Conservation (phyloP, 2,113 vertebrate species). For the Odontesthes bonariensis region DNA sequence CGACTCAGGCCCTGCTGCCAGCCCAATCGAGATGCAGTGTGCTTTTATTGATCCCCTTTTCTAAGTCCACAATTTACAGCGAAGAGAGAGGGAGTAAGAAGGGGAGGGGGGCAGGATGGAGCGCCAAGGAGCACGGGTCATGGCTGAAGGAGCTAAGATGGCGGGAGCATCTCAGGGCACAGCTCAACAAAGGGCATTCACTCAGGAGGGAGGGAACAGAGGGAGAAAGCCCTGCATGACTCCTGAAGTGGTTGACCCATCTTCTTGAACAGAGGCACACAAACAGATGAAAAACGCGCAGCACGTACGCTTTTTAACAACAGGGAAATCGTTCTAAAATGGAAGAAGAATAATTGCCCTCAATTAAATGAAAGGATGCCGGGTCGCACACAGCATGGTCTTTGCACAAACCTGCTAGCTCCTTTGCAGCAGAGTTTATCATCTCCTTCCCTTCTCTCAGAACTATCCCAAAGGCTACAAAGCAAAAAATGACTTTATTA, state of each 20-base stretch:
- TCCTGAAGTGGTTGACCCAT: slow-evolving; percentile 73
- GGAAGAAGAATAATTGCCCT: slow-evolving; percentile 51
- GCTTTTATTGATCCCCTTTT: slow-evolving; percentile 77
- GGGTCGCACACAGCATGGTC: slow-evolving; percentile 29
- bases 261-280: slow-evolving; percentile 46
- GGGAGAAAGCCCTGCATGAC: slow-evolving; percentile 50
- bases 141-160: slow-evolving; percentile 82
- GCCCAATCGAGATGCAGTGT: slow-evolving; percentile 76
- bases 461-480: slow-evolving; percentile 49
- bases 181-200: slow-evolving; percentile 78
- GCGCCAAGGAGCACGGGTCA: slow-evolving; percentile 73
- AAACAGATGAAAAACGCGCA: slow-evolving; percentile 2
- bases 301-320: slow-evolving; percentile 2
- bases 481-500: slow-evolving; percentile 1
- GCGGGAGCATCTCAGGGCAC: slow-evolving; percentile 80
- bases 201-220: slow-evolving; percentile 59
- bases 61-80: slow-evolving; percentile 70
- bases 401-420: slow-evolving; percentile 25
- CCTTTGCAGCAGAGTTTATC: slow-evolving; percentile 53
- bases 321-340: neutral
- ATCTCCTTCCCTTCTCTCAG: slow-evolving; percentile 44
- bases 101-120: slow-evolving; percentile 39
- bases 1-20: slow-evolving; percentile 65
- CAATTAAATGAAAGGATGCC: slow-evolving; percentile 51
- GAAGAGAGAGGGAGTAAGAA: slow-evolving; percentile 60